Base-by-base conservation (phyloP, 2,113 vertebrate species). In the Neotoma lepida region DNA sequence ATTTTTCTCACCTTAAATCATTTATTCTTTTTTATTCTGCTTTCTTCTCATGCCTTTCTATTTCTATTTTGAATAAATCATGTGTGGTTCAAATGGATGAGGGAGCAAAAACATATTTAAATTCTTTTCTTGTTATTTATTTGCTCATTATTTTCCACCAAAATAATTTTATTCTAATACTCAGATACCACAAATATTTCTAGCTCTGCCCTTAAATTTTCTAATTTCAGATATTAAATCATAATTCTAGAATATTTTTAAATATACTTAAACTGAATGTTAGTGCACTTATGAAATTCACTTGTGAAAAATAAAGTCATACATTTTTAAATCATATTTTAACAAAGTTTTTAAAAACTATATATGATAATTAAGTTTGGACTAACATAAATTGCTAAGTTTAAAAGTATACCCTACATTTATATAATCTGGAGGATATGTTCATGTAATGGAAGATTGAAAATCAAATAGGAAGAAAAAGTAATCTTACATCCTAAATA, bases 381-480 rank as follows among this genome's bases (percentile, higher is more conserved):
- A 49, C 30, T 41, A 39, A 56, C n/a, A 89, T 35, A 78, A 94
- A 73, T 90, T 74, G n/a, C 44, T 78, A 92, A n/a, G 92, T 70
- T 84, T 81, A 35, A 90, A 88, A 85, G 64, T 56, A 63, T 85
- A 41, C 3, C 18, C 51, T 2, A 87, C 61, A 68, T 41, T 58
- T n/a, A 41, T 58, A 73, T 58, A 33, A 2, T 87, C 46, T 87
- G 24, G 18, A 70, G 7, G 7, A 56, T 41, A 41, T 87, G n/a
- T 44, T 84, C 39, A 84, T 39, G 18, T 22, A 49, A 35, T n/a
- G 1, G 18, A 13, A 24, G 24, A 41, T 14, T 56, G 71, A 73
- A 88, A 73, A 28, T 26, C 51, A 86, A 44, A 41, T 33, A 58
- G n/a, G 17, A 74, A 54, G 49, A 41, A 88, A 30, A 74, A 24